Conservation (phyloP, 2,888 invertebrate species). For the Panzeria rudis region DNA sequence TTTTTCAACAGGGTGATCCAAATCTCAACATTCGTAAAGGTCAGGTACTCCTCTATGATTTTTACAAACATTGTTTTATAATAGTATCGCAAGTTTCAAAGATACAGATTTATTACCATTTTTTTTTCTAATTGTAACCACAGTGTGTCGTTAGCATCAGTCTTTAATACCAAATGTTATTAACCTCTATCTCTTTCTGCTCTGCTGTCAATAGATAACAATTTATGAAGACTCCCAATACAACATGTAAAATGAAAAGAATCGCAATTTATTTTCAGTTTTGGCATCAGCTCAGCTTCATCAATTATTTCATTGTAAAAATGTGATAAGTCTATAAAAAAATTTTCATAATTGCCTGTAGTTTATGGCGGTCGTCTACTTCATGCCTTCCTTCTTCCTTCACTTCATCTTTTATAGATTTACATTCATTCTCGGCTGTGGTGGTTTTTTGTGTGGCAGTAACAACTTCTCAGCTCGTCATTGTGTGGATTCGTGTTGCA, state of each 20-base stretch:
- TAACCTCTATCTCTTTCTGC: background rate
- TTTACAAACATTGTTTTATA: too few relatives aligned
- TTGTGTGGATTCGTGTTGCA: background rate
- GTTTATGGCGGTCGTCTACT: slow-evolving; percentile 59
- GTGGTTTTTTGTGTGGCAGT: background rate
- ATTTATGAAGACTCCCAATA: background rate
- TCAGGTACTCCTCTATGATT: too few relatives aligned
- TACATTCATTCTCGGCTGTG: slow-evolving; percentile 5
- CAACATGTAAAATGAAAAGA: background rate
- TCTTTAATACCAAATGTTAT: background rate
- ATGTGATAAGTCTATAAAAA: slow-evolving; percentile 67
- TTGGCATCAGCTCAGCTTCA: slow-evolving; percentile 31
- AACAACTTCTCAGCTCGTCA: slow-evolving; percentile 7
- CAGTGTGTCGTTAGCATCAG: background rate
- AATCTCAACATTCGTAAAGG: too few relatives aligned
- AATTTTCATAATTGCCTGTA: slow-evolving; percentile 63
- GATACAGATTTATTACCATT: too few relatives aligned
- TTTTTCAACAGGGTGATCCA: too few relatives aligned
- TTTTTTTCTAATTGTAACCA: too few relatives aligned
- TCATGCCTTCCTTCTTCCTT: slow-evolving; percentile 4
- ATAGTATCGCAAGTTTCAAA: too few relatives aligned
- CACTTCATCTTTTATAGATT: background rate
- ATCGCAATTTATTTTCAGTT: slow-evolving; percentile 9
- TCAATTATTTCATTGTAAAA: slow-evolving; percentile 45
- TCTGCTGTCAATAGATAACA: background rate